Percentiles rank a stretch among this genome's conserved stretches.
phyloP scores from a whole-genome alignment of 2,888 invertebrate genomes.

The Eucera pruinosa region DNA sequence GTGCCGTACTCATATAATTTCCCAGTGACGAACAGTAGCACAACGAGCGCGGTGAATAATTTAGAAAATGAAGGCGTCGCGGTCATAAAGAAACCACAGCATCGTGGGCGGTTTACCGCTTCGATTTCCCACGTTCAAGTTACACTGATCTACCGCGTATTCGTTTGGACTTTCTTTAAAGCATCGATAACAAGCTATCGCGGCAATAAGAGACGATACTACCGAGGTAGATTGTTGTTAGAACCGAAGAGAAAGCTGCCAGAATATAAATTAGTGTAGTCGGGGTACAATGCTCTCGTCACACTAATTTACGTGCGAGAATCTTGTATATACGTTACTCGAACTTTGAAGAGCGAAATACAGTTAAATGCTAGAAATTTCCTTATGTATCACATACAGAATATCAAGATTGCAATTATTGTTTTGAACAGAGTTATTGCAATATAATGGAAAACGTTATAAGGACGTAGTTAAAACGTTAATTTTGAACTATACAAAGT shows the following conservation, averaged over 20 bases:
- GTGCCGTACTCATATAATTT: too few species aligned
- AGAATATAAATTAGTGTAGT: slow-evolving; percentile 39
- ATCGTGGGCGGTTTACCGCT: not conserved
- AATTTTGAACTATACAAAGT: not conserved
- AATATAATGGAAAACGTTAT: not conserved
- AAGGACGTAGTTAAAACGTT: not conserved
- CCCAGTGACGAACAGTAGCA: not conserved
- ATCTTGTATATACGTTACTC: not conserved
- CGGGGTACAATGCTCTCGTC: not conserved
- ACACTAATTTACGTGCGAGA: slow-evolving; percentile 13
- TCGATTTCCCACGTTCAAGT: not conserved
- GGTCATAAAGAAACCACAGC: not conserved
- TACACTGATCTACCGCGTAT: not conserved
- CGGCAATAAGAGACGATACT: not conserved
- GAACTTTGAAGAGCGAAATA: not conserved
- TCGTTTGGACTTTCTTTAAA: slow-evolving; percentile 17
- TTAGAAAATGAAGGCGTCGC: not conserved
- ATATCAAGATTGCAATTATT: not conserved
- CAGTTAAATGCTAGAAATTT: not conserved
- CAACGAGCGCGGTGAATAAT: not conserved
- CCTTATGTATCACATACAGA: not conserved
- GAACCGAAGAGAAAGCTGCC: slow-evolving; percentile 10
- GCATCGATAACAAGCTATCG: slow-evolving; percentile 17
- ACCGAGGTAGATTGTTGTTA: not conserved
- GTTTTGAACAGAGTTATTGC: not conserved